These are phyloP conservation scores for Polydrusus tereticollis DNA, from an alignment of 2,888 invertebrate genomes.

Conservation along the genomic window DNA sequence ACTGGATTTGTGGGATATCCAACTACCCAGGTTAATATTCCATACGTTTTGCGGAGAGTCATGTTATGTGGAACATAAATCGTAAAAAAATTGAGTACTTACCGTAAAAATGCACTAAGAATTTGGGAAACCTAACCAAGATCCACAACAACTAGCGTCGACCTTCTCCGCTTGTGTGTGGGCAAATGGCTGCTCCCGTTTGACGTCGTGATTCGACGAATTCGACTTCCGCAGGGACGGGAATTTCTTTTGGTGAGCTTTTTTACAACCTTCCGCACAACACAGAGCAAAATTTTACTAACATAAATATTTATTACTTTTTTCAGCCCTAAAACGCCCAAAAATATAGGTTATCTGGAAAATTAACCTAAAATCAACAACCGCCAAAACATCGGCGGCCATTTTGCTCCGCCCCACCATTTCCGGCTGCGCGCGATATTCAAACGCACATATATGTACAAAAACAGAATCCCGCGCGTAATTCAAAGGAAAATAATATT, in stretches of 20 bases:
- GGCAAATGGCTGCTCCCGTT: constrained; percentile 62
- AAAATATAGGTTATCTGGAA: constrained; percentile 65
- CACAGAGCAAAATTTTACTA: constrained; percentile 4
- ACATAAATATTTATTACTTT: constrained; percentile 25
- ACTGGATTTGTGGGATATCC: constrained; percentile 41
- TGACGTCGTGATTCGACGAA: constrained; percentile 44
- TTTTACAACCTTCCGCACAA: neutral
- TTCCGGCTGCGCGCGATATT: constrained; percentile 47
- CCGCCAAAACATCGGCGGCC: constrained; percentile 62
- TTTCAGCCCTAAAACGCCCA: constrained; percentile 34
- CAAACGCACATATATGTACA: neutral
- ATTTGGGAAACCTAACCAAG: constrained; percentile 68
- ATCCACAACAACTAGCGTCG: constrained; percentile 64
- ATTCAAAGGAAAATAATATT: no score
- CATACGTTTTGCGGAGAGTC: constrained; percentile 17
- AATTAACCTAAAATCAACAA: constrained; percentile 63
- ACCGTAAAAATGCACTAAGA: constrained; percentile 58
- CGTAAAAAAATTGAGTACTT: constrained; percentile 56
- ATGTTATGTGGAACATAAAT: constrained; percentile 11
- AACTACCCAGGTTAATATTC: constrained; percentile 15
- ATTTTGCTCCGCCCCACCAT: constrained; percentile 49
- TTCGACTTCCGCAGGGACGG: constrained; percentile 30
- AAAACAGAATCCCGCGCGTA: no score
- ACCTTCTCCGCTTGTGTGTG: constrained; percentile 60
- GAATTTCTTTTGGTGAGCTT: constrained; percentile 38